Evolutionary conservation across 2,113 vertebrate species (phyloP), one percentile per base, ranked within the genome.

Genomic region (Varanus salvator): DNA sequence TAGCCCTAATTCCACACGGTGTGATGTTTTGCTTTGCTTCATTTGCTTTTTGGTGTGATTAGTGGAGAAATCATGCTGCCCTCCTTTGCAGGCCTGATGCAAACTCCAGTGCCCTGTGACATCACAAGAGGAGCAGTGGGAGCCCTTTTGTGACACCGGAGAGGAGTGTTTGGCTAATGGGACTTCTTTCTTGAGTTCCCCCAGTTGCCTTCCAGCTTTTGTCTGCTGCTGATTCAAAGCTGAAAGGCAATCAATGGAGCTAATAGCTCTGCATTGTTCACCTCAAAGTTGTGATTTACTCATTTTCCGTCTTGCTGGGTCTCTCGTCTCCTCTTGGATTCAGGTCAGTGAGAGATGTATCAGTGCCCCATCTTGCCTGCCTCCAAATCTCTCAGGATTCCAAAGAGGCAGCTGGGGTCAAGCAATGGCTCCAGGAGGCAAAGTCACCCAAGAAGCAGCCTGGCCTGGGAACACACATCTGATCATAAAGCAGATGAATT

Each of bases 181-280:
- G 87, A 89, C 84, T 94, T 69, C 92, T 95, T 94, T 88, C 87
- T 74, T 90, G 87, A 95, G 93, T 93, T 95, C 76, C 92, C 90
- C 78, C 89, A 90, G 85, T 92, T 93, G 95, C 91, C 83, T 85
- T 91, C 87, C 80, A 15, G 0, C 91, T 95, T 95, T 89, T 91
- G 82, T 93, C 90, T 91, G 86, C 60, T 91, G 85, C 90, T 92
- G 91, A 84, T 92, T 90, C 91, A 89, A 14, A 93, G 94, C 57
- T 95, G 92, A 95, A 96, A 95, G 87, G 92, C 92, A 95, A 94
- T 95, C 94, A 95, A 12, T 66, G 89, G 87, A 91, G 84, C 86
- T 95, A 95, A 94, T 92, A 92, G 94, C 88, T 74, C 90, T 75
- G 91, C 90, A 93, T 95, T 94, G 95, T 95, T 96, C 95, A 94